These are phyloP conservation scores for Sander lucioperca DNA, from an alignment of 2,113 vertebrate genomes.

Conservation along the genomic window DNA sequence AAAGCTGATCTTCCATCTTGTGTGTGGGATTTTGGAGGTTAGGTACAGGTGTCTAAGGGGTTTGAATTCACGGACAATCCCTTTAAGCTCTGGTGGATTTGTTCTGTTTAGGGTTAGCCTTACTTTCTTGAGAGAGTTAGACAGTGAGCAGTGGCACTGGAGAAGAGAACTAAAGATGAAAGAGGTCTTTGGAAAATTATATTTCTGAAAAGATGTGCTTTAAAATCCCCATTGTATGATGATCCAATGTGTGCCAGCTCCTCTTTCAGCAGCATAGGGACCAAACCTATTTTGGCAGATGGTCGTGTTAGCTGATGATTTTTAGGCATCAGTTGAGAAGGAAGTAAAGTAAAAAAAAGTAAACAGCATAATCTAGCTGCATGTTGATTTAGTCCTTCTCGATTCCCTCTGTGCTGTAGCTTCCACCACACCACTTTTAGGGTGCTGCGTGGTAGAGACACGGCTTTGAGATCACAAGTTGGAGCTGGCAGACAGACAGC, in stretches of 20 bases:
- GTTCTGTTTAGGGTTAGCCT: conserved; percentile 67
- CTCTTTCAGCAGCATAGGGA: conserved; percentile 1
- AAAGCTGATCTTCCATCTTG: conserved; percentile 75
- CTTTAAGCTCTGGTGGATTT: conserved; percentile 72
- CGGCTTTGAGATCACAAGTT: conserved; percentile 59
- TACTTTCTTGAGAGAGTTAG: conserved; percentile 65
- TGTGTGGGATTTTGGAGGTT: conserved; percentile 61
- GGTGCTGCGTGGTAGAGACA: conserved; percentile 22
- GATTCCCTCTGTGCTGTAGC: conserved; percentile 14
- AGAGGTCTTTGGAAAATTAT: conserved; percentile 16
- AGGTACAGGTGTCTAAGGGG: conserved; percentile 70
- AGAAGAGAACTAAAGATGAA: conserved; percentile 29
- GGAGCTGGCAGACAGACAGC: conserved; percentile 44
- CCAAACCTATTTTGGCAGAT: conserved; percentile 2
- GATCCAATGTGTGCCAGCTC: conserved; percentile 17
- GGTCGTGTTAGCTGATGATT: conserved; percentile 7
- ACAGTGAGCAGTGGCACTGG: conserved; percentile 29
- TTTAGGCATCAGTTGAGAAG: conserved; percentile 4
- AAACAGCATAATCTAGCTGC: conserved; percentile 11
- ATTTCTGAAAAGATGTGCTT: conserved; percentile 15
- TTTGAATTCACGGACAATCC: conserved; percentile 69
- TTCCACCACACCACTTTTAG: conserved; percentile 43
- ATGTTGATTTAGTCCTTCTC: conserved; percentile 20
- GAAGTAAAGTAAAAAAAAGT: too few species aligned
- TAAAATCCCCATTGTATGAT: background rate